Evolutionary conservation across 2,888 invertebrate species (phyloP), one percentile per base, ranked within the genome.

Genomic region (Colostygia pectinataria): DNA sequence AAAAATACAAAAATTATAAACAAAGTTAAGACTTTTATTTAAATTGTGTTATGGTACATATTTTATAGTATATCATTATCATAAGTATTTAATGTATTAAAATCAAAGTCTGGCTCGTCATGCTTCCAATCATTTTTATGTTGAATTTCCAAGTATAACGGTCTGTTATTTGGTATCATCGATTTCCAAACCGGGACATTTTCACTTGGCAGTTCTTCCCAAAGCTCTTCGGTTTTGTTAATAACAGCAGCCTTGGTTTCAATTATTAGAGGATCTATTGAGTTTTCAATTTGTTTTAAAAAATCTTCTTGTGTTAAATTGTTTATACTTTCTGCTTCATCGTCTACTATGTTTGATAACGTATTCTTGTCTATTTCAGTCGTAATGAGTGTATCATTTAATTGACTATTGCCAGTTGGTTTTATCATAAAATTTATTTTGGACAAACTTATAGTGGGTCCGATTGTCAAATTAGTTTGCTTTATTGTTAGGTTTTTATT

Each of bases 111-210:
- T 12, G 62, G 52, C 37, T 60, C 75, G 4, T 76, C 76, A 6
- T 67, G 68, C 52, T 66, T 74, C 70, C 74, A 77, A 13, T 76
- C 68, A 43, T 62, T 72, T 49, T 71, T 73, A 38, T 69, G 68
- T 29, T 71, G 68, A 31, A 80, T 73, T 55, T 83, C 77, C 47
- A 82, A 70, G 62, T 83, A 82, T 13, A 67, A 55, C 1, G 81
- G 71, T 56, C 74, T 70, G 36, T 66, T 59, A 7, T 68, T 40
- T 7, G 80, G 77, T 34, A 74, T 39, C 69, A 77, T 75, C 1
- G 80, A 75, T 4, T 61, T 68, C 2, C 12, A 41, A 12, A 32
- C 28, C n/a, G 23, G 37, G 15, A 36, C 31, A 29, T 40, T 51
- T 1, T 62, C 57, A 29, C 7, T 49, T 27, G 44, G 64, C 52